Conservation (phyloP, 64 coral and sea anemone species). For the Montipora foliosa region DNA sequence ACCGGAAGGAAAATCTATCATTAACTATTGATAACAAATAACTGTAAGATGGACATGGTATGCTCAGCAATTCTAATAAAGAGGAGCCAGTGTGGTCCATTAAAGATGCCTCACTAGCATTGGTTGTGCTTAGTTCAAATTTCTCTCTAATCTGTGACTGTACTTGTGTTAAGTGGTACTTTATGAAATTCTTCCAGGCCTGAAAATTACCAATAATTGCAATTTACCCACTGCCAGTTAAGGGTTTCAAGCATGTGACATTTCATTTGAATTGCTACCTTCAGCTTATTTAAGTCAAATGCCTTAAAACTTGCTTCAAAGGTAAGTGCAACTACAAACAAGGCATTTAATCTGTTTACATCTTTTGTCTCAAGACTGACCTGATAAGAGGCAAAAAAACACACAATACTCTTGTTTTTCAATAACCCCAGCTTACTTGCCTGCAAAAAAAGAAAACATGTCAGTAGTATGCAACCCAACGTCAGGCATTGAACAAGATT, state of each 20-base stretch:
- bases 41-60: too few relatives aligned
- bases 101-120: background rate
- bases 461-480: background rate
- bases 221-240: too few relatives aligned
- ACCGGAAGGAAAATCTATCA: too few relatives aligned
- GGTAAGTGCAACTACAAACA: too few relatives aligned
- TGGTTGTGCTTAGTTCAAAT: background rate
- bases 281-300: too few relatives aligned
- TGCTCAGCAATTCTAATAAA: background rate
- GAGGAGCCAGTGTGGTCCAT: background rate
- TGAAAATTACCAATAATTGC: too few relatives aligned
- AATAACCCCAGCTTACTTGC: slow-evolving; percentile 98
- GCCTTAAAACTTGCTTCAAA: too few relatives aligned
- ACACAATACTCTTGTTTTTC: slow-evolving; percentile 98
- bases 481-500: background rate
- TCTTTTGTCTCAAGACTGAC: slow-evolving; percentile 35
- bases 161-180: background rate
- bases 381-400: slow-evolving; percentile 89
- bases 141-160: background rate
- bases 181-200: too few relatives aligned
- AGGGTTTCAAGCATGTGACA: too few relatives aligned
- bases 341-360: background rate
- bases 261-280: too few relatives aligned
- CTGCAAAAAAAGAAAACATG: slow-evolving; percentile 37
- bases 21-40: too few relatives aligned